phyloP scores from a whole-genome alignment of 2,113 vertebrate species.

The Ia io region DNA sequence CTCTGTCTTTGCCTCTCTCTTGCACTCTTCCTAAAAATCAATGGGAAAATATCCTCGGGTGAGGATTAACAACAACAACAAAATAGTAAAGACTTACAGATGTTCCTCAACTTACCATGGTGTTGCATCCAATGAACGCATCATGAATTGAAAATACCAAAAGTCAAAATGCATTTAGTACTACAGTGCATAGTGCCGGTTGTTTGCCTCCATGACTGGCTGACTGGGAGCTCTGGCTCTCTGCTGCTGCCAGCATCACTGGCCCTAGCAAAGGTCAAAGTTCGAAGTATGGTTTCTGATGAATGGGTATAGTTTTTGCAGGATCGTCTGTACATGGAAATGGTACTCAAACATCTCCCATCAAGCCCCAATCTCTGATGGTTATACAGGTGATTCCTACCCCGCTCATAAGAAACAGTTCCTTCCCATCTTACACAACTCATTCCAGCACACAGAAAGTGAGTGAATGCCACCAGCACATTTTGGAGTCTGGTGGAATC shows the following conservation, averaged over 20 bases:
- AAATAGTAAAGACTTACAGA: background rate
- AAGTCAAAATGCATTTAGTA: background rate
- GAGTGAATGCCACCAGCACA: background rate
- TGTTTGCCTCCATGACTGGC: too few species aligned
- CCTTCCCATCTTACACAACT: background rate
- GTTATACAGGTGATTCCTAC: background rate
- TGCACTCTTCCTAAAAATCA: too few species aligned
- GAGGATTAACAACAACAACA: too few species aligned
- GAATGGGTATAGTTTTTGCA: background rate
- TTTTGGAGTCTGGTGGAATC: background rate
- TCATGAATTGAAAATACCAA: background rate
- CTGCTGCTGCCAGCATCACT: background rate
- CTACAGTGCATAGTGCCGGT: background rate
- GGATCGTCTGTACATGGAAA: background rate
- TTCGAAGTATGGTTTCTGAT: background rate
- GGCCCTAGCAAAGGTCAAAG: too few species aligned
- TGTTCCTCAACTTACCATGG: background rate
- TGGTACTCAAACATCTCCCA: background rate
- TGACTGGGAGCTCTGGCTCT: background rate
- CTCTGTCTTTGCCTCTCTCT: too few species aligned
- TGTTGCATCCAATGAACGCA: background rate
- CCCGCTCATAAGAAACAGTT: background rate
- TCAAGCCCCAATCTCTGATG: accelerated
- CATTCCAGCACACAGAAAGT: background rate
- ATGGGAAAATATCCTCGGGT: too few species aligned